Evolutionary conservation across 2,113 vertebrate genomes (phyloP).

Genomic region (Sterna hirundo): DNA sequence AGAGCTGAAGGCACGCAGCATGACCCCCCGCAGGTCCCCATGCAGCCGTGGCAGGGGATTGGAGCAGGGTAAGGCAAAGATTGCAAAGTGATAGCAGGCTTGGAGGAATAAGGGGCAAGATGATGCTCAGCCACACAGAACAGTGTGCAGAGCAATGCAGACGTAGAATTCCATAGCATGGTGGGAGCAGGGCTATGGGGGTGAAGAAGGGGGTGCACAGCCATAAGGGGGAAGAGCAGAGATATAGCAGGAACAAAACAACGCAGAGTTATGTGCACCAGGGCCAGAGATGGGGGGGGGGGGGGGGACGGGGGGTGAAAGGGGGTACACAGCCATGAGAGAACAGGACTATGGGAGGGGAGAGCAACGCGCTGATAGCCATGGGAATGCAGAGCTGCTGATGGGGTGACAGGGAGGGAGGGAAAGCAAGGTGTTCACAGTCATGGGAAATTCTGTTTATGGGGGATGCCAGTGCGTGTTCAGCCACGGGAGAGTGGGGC

Average conservation of each 20-base stretch:
- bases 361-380: not conserved
- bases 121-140: not conserved
- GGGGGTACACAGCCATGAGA: not conserved
- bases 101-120: not conserved
- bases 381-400: not conserved
- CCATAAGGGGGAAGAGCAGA: not conserved
- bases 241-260: not conserved
- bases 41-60: not conserved
- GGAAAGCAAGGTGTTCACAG: not conserved
- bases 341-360: not conserved
- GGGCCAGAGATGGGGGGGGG: no score
- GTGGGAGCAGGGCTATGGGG: not conserved
- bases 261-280: not conserved
- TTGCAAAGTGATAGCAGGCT: not conserved
- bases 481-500: not conserved
- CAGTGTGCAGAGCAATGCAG: not conserved
- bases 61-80: not conserved
- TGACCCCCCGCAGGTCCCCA: no score
- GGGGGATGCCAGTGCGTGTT: not conserved
- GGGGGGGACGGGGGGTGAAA: no score
- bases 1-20: not conserved
- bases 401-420: rapidly evolving
- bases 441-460: not conserved
- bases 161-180: not conserved
- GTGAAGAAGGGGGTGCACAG: not conserved